Base-by-base conservation (phyloP, 2,888 invertebrate species). In the Platycheirus rosarum region DNA sequence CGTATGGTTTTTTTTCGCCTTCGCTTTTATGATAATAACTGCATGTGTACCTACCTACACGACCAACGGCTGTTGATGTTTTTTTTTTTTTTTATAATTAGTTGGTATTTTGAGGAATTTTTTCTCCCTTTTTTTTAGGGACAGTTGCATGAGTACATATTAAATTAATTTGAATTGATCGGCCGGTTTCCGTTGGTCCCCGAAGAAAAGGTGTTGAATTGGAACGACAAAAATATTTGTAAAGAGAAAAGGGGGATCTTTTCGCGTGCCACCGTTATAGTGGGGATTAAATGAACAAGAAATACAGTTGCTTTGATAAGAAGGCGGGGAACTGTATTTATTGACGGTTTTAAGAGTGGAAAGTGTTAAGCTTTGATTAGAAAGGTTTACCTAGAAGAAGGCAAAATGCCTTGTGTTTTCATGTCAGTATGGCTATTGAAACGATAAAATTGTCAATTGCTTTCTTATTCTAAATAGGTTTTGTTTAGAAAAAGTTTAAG, bases 1-100 rank as follows among this genome's bases (percentile, higher is more conserved):
- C 42, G 35, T 57, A 40, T 23, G 42, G 55, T 63, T 79, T 20
- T 49, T n/a, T 9, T 86, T 87, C 11, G 85, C 9, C 26, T 60
- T 60, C 60, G 13, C 4, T 62, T 68, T 35, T 32, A 35, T 68
- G 26, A 57, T 75, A 60, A 75, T 76, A 69, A 63, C 29, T 68
- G 60, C 60, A 48, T 57, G 42, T 26, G 69, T 49, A n/a, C n/a
- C n/a, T 23, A 55, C 63, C 16, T 14, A 76, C 18, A 23, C 16
- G 16, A 44, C 60, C 53, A 69, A 35, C 57, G 49, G 29, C 46
- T 48, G 37, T 40, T 26, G 23, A 11, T 13, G 1, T 14, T 42
- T 26, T 57, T 14, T 57, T 40, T 23, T 20, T 32, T 0, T 51
- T 18, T 44, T 68, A 55, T 32, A 1, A 32, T 3, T 32, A 4